Evolutionary conservation across 2,888 invertebrate species (phyloP).

Genomic region (Pharmacophagus antenor): DNA sequence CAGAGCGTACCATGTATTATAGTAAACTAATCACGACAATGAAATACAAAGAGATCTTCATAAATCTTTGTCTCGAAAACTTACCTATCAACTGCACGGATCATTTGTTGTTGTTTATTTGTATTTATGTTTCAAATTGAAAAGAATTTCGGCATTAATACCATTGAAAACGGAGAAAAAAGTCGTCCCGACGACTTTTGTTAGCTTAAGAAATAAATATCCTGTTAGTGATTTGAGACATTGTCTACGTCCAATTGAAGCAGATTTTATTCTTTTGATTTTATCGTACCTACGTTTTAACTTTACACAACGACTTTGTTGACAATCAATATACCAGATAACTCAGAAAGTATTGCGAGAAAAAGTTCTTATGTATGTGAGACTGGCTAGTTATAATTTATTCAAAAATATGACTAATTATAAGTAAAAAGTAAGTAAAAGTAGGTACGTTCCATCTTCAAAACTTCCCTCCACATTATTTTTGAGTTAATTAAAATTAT

Average conservation of each 20-base stretch:
- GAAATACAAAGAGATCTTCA: neutral
- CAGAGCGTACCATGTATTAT: neutral
- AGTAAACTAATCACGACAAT: neutral
- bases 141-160: constrained; percentile 17
- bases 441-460: too few species aligned
- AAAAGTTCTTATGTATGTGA: too few species aligned
- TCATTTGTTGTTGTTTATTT: constrained; percentile 18
- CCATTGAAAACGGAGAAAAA: constrained; percentile 18
- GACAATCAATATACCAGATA: too few species aligned
- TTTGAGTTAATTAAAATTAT: too few species aligned
- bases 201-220: constrained; percentile 10
- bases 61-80: neutral
- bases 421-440: too few species aligned
- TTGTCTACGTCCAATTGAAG: neutral
- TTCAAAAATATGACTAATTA: too few species aligned
- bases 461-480: too few species aligned
- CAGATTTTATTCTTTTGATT: neutral
- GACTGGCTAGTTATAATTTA: too few species aligned
- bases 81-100: constrained; percentile 8
- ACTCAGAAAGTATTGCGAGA: too few species aligned
- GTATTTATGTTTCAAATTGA: constrained; percentile 15
- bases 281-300: neutral
- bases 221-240: neutral
- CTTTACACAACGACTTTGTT: too few species aligned
- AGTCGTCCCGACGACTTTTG: constrained; percentile 15